Evolutionary conservation across 2,113 vertebrate species (phyloP), one percentile per base, ranked within the genome.

Genomic region (Mirza zaza): DNA sequence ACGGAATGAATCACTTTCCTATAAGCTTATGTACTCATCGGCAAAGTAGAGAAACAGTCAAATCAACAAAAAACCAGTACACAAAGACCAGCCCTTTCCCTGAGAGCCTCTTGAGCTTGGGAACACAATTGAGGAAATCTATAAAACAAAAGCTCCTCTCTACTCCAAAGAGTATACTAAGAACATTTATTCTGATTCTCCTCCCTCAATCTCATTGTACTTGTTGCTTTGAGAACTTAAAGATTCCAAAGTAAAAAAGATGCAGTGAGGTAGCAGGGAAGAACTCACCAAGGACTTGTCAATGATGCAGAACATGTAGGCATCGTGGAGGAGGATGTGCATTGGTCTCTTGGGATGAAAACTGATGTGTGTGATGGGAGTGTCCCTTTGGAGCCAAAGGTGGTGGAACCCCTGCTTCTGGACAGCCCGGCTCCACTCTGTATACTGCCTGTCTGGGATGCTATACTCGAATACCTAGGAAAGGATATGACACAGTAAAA

Each of bases 251-350:
- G 45, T 59, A 45, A 57, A 50, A 55, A 20, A 83, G 63, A 73
- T 25, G 70, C 34, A 27, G 70, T 39, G 8, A 42, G 17, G 73
- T 2, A 67, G 75, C 10, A 45, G 59, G 29, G 12, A 48, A 42
- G 52, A 57, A 93, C 99, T 98, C 98, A 99, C 99, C 99, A 99
- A 98, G 9, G 98, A 99, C 98, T 99, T 99, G 98, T 99, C 99
- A 1, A 99, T 98, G 98, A 99, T 93, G 59, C 99, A 99, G 98
- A 99, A 99, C 99, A 99, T 99, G 98, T 99, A 99, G 21, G 68
- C 59, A 95, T 99, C 99, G 0, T 99, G 99, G n/a, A 99, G 98
- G 25, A 99, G 91, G 96, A 99, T 98, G 96, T 99, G 99, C 0
- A 98, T 96, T 0, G 99, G 98, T 82, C 99, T 99, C 84, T 96